These are phyloP conservation scores for Philotrypesis tridentata DNA, from an alignment of 1,140 invertebrate species.

Conservation along the genomic window DNA sequence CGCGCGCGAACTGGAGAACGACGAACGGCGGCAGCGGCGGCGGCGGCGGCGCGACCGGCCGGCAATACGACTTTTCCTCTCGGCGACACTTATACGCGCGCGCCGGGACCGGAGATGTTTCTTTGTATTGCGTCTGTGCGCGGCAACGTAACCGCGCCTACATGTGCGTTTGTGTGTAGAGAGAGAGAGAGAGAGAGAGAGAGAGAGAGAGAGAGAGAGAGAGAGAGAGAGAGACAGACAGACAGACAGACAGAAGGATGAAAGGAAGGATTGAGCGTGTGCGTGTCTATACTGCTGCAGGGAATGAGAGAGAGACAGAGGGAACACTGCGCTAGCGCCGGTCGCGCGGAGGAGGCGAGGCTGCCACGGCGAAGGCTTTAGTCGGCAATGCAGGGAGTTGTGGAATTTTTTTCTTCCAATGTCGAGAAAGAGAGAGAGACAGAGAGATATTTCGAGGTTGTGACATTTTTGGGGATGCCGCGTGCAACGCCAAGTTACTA, in stretches of 20 bases:
- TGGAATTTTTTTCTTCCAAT: no score
- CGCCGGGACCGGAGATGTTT: not conserved
- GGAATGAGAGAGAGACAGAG: not conserved
- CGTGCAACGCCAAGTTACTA: no score
- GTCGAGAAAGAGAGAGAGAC: no score
- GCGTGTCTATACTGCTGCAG: not conserved
- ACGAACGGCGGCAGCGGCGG: no score
- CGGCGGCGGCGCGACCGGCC: constrained; percentile 33
- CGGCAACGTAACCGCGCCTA: constrained; percentile 1
- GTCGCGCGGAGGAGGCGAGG: not conserved
- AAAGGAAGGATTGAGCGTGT: not conserved
- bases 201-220: no score
- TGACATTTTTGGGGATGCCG: no score
- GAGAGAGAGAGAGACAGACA: no score
- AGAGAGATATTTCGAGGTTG: no score
- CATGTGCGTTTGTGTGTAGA: no score
- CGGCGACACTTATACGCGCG: not conserved
- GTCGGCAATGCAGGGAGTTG: not conserved
- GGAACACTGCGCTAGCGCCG: not conserved
- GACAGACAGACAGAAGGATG: no score
- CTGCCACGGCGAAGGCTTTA: not conserved
- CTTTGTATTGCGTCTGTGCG: not conserved
- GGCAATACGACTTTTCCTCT: constrained; percentile 19
- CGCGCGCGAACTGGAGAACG: constrained; percentile 42
- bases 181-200: no score